phyloP scores from a whole-genome alignment of 2,797 vertebrate genomes.

The Megalops cyprinoides region DNA sequence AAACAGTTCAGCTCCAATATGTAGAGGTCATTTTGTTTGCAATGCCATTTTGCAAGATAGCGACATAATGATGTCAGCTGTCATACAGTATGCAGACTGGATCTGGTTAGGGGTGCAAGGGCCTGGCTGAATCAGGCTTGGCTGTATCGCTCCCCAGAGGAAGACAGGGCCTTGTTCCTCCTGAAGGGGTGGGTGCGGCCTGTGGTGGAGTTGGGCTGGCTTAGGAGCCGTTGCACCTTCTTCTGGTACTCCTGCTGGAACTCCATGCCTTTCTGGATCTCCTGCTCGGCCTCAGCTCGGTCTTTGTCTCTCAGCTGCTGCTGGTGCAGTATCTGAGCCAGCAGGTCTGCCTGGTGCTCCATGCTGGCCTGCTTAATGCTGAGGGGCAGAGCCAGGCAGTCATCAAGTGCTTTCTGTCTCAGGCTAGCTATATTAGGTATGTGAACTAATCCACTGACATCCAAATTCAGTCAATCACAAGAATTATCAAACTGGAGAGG shows the following conservation, averaged over 20 bases:
- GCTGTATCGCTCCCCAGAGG: constrained; percentile 37
- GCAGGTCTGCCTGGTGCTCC: constrained; percentile 75
- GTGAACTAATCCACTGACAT: too few relatives aligned
- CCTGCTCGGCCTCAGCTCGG: constrained; percentile 64
- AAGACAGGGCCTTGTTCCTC: constrained; percentile 47
- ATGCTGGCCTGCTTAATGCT: constrained; percentile 65
- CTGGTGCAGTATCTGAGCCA: constrained; percentile 72
- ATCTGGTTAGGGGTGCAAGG: background rate
- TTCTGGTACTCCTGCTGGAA: constrained; percentile 63
- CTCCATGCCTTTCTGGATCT: constrained; percentile 59
- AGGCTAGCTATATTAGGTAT: too few relatives aligned
- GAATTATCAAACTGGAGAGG: too few relatives aligned
- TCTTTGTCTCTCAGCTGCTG: constrained; percentile 57
- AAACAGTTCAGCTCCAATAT: too few relatives aligned
- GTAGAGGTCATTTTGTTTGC: too few relatives aligned
- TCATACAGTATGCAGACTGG: background rate
- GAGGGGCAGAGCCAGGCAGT: background rate
- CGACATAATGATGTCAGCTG: background rate
- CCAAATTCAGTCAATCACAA: too few relatives aligned
- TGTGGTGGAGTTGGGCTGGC: constrained; percentile 43
- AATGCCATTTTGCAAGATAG: background rate
- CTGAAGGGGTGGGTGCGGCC: constrained; percentile 72
- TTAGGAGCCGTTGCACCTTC: constrained; percentile 70
- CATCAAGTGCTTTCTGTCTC: background rate
- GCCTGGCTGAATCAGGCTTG: background rate